These are phyloP conservation scores for Sphinx pinastri DNA, from an alignment of 2,888 invertebrate species.

Conservation along the genomic window DNA sequence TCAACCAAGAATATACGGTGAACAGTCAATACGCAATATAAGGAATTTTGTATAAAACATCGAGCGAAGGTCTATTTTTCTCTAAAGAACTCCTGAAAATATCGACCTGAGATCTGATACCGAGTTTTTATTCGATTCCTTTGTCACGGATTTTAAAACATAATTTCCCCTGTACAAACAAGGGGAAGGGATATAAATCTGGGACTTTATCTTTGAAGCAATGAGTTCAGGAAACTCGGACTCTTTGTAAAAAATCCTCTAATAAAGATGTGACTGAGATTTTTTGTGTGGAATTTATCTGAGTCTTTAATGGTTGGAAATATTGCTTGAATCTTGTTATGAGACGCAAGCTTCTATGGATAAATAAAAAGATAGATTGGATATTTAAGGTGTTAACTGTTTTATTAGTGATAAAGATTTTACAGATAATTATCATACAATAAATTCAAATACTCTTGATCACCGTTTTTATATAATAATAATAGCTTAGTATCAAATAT, in stretches of 20 bases:
- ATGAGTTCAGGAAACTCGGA: neutral
- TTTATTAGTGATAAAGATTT: too few species aligned
- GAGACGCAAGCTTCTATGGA: too few species aligned
- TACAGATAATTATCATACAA: too few species aligned
- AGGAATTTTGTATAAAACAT: too few species aligned
- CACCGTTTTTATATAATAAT: too few species aligned
- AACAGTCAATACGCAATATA: too few species aligned
- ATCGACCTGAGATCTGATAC: constrained; percentile 46
- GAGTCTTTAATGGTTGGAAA: neutral
- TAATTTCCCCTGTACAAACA: constrained; percentile 51
- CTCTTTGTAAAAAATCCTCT: constrained; percentile 7
- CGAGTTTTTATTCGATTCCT: constrained; percentile 55
- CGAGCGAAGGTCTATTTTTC: too few species aligned
- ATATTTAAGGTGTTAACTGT: too few species aligned
- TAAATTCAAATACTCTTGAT: too few species aligned
- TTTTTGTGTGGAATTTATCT: neutral
- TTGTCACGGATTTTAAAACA: constrained; percentile 52
- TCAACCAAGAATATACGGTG: too few species aligned
- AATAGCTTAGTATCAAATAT: too few species aligned
- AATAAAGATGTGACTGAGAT: neutral
- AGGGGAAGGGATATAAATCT: constrained; percentile 35
- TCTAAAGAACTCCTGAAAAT: constrained; percentile 9
- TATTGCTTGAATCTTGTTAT: neutral
- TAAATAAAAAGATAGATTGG: too few species aligned
- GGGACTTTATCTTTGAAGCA: neutral